Evolutionary conservation across 2,888 invertebrate genomes (phyloP), one percentile per base, ranked within the genome.

Genomic region (Oligia fasciuncula): DNA sequence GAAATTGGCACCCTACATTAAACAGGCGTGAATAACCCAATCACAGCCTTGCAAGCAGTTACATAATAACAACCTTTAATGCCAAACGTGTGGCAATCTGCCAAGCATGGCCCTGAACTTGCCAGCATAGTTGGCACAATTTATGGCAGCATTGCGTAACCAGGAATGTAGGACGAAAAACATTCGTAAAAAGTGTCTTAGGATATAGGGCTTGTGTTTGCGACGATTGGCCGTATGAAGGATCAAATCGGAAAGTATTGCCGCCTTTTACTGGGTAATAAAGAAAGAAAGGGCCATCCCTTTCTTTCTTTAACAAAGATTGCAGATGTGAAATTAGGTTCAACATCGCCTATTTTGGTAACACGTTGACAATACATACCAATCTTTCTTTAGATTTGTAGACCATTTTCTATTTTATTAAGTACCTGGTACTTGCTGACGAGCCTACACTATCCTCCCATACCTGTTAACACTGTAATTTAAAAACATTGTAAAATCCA

Each of bases 21-120:
- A 63, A 46, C 69, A 82, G 70, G 85, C 83, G 87, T 68, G 79
- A 81, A 82, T 87, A 83, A 82, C 68, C 82, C 80, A 84, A 87
- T 87, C 84, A 79, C 67, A 77, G 65, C 66, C 49, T 67, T 71
- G 65, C 79, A 73, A 73, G 60, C 63, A 76, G 70, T 80, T 78
- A 78, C 68, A 81, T 76, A 84, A 84, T 66, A 87, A 73, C 85
- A 84, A 81, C 85, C 81, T 78, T 80, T 87, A 87, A 77, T 83
- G 85, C 70, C 88, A 78, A 79, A 60, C 76, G 74, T 71, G 80
- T 88, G 88, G 88, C 88, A 80, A 78, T 35, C 51, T 73, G 88
- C 88, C 88, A 88, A 79, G 49, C 46, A 40, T 79, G 89, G 83
- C 80, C 89, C 65, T 89, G 88, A 88, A 85, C 88, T 88, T 89